Evolutionary conservation across 2,888 invertebrate species (phyloP), one percentile per base, ranked within the genome.

Genomic region (Watsonalla binaria): DNA sequence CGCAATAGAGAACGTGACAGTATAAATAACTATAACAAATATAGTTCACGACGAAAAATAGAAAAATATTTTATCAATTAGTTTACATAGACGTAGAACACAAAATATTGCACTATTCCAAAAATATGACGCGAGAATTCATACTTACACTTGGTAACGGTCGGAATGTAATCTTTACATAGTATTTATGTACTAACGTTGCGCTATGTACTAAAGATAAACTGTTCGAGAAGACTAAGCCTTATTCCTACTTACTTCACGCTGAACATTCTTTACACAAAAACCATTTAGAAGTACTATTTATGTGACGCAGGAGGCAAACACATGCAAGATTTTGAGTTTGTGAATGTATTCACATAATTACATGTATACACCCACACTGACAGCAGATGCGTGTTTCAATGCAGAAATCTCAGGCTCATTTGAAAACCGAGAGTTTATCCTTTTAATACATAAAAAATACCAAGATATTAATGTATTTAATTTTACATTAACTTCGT

Each of bases 211-310:
- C 34, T 14, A 48, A 15, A 49, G 37, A 55, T 56, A 14, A 51
- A 59, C 59, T 60, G 74, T 77, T 72, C 79, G 66, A 77, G 83
- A 85, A 84, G 82, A 85, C 83, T 75, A 76, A 75, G 61, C 48
- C 74, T 76, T 78, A 77, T 47, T 61, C 52, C 61, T 72, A 74
- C 46, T 59, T 57, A 61, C 66, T 74, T 70, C 60, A 66, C 59
- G 68, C 63, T 72, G 70, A 76, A 78, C 74, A 69, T 67, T 74
- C 73, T 75, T 59, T 37, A 63, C 54, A 57, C 54, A 42, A 54
- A 56, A 48, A 37, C 50, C 24, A 2, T 24, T 24, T 24, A 24
- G 24, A 24, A 24, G 24, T 24, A 24, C 24, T 24, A 24, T 24
- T 24, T 24, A 24, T 24, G 24, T 24, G 2, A 24, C 24, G 24